Evolutionary conservation across 2,888 invertebrate genomes (phyloP), one percentile per base, ranked within the genome.

Genomic region (Xylota sylvarum): DNA sequence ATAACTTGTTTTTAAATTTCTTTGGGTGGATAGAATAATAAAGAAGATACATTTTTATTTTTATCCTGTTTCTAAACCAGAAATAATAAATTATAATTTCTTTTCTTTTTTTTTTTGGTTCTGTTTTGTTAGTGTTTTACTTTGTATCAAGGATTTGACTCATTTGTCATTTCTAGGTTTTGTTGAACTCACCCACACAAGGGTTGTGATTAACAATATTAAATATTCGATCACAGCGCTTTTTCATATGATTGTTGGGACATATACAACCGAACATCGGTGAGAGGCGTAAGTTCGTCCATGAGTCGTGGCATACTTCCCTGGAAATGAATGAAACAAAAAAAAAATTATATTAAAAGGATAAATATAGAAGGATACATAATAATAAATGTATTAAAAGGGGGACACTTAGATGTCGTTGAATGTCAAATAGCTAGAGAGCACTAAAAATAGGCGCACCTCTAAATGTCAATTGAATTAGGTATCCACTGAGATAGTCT

Each of bases 241-340:
- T 95, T 95, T 97, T 96, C 95, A 96, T 96, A 93, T 97, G 96
- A 89, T 96, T 97, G 93, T 96, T 97, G 89, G 97, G 97, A 91
- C 97, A 98, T 92, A 97, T 97, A 93, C 97, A 98, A 65, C 97
- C 98, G 93, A 97, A 98, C 94, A 98, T 96, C 0, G 97, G 97
- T 27, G 97, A 97, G 88, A 96, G 94, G 78, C 97, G 95, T 74
- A 98, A 94, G 90, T 97, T 96, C 88, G 96, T 95, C 97, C 97
- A 98, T 60, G 97, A 96, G 90, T 97, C 96, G 91, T 97, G 96
- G 91, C 97, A 98, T 65, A 95, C 94, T 90, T 96, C 96, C 93
- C 97, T 97, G 93, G 60, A 89, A 89, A 70, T 12, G 6, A 17
- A 3, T 2, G 23, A 23, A 23, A 3, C 10, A 9, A 46, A 23